A percentile compares a stretch with the other conserved stretches of the same genome.
Evolutionary conservation across 2,888 invertebrate species (phyloP).

Genomic region (Nudaria mundana): DNA sequence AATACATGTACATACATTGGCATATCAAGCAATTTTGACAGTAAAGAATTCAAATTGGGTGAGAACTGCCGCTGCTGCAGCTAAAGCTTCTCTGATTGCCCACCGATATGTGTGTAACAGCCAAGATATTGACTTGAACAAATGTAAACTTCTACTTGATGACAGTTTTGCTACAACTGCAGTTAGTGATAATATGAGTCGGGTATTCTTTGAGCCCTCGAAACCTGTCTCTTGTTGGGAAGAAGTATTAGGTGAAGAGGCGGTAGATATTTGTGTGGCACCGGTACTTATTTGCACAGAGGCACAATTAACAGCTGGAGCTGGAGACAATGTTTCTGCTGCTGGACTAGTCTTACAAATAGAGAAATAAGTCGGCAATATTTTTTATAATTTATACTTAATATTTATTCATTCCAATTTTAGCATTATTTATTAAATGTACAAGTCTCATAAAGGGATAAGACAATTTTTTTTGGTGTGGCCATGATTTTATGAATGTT

Average conservation of each 20-base stretch:
- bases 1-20: slow-evolving; percentile 92
- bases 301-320: slow-evolving; percentile 91
- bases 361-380: slow-evolving; percentile 53
- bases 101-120: slow-evolving; percentile 91
- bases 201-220: slow-evolving; percentile 84
- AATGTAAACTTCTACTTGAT: slow-evolving; percentile 85
- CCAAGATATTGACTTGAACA: slow-evolving; percentile 74
- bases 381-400: slow-evolving; percentile 14
- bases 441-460: no score
- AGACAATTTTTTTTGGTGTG: no score
- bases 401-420: slow-evolving; percentile 29
- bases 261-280: slow-evolving; percentile 88
- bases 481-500: no score
- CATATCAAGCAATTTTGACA: slow-evolving; percentile 92
- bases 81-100: slow-evolving; percentile 91
- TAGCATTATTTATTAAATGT: slow-evolving; percentile 2
- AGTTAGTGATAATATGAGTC: slow-evolving; percentile 67
- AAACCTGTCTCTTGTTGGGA: slow-evolving; percentile 92
- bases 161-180: slow-evolving; percentile 90
- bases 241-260: slow-evolving; percentile 77
- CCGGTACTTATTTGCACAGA: slow-evolving; percentile 92
- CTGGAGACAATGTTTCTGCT: slow-evolving; percentile 94
- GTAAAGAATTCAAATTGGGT: slow-evolving; percentile 87
- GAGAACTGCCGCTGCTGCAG: slow-evolving; percentile 88
- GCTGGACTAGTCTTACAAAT: slow-evolving; percentile 90